A percentile compares a stretch with the other conserved stretches of the same genome.
These are phyloP conservation scores for Sardina pilchardus DNA, from an alignment of 2,113 vertebrate species.

Conservation along the genomic window DNA sequence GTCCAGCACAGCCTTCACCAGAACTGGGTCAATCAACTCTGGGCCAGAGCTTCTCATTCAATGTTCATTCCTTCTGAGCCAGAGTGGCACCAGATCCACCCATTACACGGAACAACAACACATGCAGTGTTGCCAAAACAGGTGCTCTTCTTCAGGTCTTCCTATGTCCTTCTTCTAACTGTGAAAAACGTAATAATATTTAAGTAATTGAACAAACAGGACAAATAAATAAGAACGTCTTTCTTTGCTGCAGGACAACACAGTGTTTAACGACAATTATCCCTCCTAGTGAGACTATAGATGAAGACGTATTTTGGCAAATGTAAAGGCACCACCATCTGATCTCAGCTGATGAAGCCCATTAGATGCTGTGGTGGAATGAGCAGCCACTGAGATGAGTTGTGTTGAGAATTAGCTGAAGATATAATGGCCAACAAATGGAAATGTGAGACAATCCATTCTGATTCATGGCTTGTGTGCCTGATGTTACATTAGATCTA, in stretches of 20 bases:
- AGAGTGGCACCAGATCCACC: too few species aligned
- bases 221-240: background rate
- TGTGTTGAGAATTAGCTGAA: background rate
- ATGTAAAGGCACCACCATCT: background rate
- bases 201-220: background rate
- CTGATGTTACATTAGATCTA: background rate
- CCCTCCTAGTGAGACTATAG: background rate
- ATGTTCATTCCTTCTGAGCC: too few species aligned
- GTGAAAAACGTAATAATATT: background rate
- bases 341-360: background rate
- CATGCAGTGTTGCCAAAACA: too few species aligned
- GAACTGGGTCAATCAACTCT: background rate
- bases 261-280: background rate
- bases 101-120: too few species aligned
- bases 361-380: background rate
- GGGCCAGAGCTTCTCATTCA: too few species aligned
- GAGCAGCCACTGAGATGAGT: background rate
- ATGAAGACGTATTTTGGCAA: background rate
- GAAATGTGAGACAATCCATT: background rate
- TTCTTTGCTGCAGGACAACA: background rate
- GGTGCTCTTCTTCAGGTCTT: too few species aligned
- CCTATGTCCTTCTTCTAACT: background rate
- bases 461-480: background rate
- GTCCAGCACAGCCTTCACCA: background rate
- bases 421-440: background rate